Conservation (phyloP, 2,888 invertebrate genomes). For the Noctua janthe region DNA sequence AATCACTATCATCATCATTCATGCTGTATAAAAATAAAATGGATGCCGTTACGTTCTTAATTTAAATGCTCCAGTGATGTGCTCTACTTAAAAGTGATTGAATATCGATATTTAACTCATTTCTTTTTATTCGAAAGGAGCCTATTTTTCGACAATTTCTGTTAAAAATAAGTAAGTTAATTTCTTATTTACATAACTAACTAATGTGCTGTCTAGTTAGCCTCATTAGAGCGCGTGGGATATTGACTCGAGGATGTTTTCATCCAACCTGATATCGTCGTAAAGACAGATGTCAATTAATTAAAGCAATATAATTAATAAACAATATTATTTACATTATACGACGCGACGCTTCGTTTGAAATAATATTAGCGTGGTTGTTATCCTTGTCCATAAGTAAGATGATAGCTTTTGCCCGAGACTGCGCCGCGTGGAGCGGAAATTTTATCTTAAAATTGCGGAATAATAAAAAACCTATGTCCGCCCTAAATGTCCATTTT, state of each 20-base stretch:
- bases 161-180: background rate
- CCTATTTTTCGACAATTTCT: background rate
- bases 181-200: background rate
- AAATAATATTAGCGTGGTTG: conserved; percentile 28
- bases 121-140: background rate
- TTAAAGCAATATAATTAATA: conserved; percentile 44
- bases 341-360: conserved; percentile 6
- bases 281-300: conserved; percentile 51
- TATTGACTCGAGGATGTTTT: conserved; percentile 45
- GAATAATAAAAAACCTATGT: background rate
- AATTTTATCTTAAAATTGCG: background rate
- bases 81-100: background rate
- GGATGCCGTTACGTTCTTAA: background rate
- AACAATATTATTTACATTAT: conserved; percentile 21
- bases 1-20: background rate
- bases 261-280: conserved; percentile 33
- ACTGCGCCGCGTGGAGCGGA: background rate
- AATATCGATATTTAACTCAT: background rate
- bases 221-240: conserved; percentile 28
- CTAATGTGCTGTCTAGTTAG: conserved; percentile 30
- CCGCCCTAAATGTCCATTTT: background rate
- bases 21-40: conserved; percentile 21
- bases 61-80: conserved; percentile 24
- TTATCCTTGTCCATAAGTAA: conserved; percentile 39
- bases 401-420: background rate